phyloP scores from a whole-genome alignment of 2,113 vertebrate species.

The Gopherus evgoodei region DNA sequence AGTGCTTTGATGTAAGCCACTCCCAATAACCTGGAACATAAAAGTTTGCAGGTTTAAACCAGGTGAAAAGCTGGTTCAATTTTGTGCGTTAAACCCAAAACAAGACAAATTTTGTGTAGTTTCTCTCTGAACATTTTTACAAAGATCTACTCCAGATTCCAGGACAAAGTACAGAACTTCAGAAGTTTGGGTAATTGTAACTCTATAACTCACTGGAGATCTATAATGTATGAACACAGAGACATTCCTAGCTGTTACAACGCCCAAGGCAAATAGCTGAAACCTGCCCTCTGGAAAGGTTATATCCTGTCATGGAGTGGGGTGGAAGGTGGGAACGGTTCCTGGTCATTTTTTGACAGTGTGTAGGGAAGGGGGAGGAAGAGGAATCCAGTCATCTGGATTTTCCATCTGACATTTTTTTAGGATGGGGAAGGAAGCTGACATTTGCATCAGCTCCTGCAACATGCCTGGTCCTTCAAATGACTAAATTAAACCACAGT shows the following conservation, averaged over 20 bases:
- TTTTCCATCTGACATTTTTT: not conserved
- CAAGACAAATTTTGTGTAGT: not conserved
- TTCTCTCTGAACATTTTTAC: not conserved
- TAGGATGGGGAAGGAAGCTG: not conserved
- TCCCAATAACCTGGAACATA: not conserved
- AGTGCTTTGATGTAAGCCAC: not conserved
- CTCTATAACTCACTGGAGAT: not conserved
- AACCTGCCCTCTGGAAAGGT: not conserved
- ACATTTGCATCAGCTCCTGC: not conserved
- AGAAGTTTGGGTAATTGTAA: not conserved
- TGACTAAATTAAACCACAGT: not conserved
- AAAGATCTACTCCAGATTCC: slow-evolving; percentile 1
- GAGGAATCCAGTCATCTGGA: not conserved
- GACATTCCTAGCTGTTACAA: not conserved
- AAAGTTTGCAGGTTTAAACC: not conserved
- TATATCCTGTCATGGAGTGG: not conserved
- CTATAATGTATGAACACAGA: not conserved
- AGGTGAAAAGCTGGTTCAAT: not conserved
- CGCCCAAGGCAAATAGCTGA: slow-evolving; percentile 25
- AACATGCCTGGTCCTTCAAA: not conserved
- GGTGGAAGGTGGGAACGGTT: not conserved
- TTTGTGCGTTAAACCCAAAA: not conserved
- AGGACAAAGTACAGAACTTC: not conserved
- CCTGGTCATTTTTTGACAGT: not conserved
- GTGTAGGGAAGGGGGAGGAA: not conserved